Evolutionary conservation across 2,888 invertebrate species (phyloP), one percentile per base, ranked within the genome.

Genomic region (Rhorus exstirpatorius): DNA sequence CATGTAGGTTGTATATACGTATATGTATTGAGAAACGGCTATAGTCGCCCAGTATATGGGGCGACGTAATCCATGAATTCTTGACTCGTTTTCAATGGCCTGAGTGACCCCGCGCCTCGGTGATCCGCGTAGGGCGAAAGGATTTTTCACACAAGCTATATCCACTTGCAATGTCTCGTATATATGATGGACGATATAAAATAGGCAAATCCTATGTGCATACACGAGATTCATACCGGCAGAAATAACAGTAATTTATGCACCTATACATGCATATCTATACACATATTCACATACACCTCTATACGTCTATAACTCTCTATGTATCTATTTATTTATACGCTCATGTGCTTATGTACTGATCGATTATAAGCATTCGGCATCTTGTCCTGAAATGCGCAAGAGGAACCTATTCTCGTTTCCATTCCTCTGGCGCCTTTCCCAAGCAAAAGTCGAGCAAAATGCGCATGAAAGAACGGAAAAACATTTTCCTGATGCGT

Each of bases 341-440:
- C 0, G 58, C 8, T 78, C 24, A 10, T 49, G 51, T 86, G 83
- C 86, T n/a, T n/a, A n/a, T n/a, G n/a, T n/a, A n/a, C n/a, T n/a
- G n/a, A n/a, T n/a, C 35, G 87, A 83, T 84, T 83, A 35, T 86
- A 83, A 84, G 87, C 86, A 88, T 90, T 89, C 88, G 87, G 86
- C 86, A 89, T 88, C 70, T 51, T 86, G 87, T 87, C 86, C 89
- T 87, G 90, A 90, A 90, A 90, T 89, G 88, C 88, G 88, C 89
- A 87, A 89, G 88, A 86, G 87, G 87, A 91, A 91, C 90, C 90
- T 89, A 90, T 91, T 90, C 86, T 85, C 86, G 86, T 87, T 88
- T 87, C 85, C 88, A 88, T 88, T 88, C 86, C 86, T 86, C 84
- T 86, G 83, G 85, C 82, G 51, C 85, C 81, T 75, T 58, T 70